Conservation (phyloP, 2,888 invertebrate genomes). For the Monoplex corrugatus region DNA sequence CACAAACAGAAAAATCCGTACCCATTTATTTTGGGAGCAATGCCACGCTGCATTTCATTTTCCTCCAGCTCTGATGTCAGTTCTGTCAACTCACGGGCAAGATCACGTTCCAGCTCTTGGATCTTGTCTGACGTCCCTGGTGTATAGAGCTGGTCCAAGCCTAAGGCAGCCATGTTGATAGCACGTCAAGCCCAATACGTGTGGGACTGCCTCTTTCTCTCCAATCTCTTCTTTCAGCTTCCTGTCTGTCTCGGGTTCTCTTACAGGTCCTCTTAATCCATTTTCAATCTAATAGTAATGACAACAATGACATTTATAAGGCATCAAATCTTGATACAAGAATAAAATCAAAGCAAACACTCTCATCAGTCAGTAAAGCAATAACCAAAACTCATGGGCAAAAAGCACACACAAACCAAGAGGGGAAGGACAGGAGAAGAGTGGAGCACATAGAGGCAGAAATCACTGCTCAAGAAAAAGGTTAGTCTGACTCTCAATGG, state of each 20-base stretch:
- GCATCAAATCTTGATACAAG: no score
- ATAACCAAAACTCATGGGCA: no score
- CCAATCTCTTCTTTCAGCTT: neutral
- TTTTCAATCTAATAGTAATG: neutral
- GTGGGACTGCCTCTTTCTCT: neutral
- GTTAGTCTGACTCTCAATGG: no score
- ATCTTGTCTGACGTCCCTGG: constrained; percentile 69
- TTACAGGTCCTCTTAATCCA: no score
- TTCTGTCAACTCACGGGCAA: constrained; percentile 77
- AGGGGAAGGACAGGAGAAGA: no score
- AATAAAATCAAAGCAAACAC: neutral
- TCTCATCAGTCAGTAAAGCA: no score
- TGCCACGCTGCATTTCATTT: constrained; percentile 77
- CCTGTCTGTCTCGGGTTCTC: neutral
- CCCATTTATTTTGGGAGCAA: constrained; percentile 64
- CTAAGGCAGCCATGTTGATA: constrained; percentile 35
- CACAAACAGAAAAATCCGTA: no score
- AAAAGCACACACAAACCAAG: no score
- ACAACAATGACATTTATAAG: neutral
- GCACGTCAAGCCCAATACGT: no score
- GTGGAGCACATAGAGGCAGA: no score
- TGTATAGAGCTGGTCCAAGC: constrained; percentile 41
- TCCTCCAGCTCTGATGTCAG: constrained; percentile 79
- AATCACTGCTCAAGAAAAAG: no score
- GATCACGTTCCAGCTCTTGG: constrained; percentile 74